A percentile compares a stretch with the other conserved stretches of the same genome.
Conservation (phyloP, 2,113 vertebrate genomes). For the Ceyx cyanopectus region DNA sequence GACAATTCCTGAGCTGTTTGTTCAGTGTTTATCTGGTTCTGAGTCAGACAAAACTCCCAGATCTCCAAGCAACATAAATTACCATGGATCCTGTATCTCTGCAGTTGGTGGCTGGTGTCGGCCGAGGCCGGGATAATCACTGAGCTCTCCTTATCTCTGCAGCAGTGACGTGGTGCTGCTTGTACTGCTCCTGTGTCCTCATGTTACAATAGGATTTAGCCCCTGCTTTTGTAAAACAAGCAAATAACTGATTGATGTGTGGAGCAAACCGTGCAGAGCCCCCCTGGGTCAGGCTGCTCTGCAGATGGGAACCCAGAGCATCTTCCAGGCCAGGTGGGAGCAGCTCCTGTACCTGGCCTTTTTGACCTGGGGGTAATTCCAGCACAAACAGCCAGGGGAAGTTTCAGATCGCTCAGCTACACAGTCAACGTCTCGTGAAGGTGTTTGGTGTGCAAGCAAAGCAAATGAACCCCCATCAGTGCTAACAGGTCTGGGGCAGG, state of each 20-base stretch:
- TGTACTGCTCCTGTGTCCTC: not conserved
- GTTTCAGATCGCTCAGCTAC: not conserved
- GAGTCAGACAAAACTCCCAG: not conserved
- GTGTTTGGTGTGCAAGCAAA: not conserved
- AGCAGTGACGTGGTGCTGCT: not conserved
- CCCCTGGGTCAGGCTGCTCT: not conserved
- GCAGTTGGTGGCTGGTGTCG: not conserved
- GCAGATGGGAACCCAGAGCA: not conserved
- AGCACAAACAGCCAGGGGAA: not conserved
- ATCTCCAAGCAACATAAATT: not conserved
- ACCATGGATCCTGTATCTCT: not conserved
- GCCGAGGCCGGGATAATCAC: not conserved
- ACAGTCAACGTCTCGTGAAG: rapidly evolving
- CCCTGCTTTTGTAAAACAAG: not conserved
- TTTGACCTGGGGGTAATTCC: too few relatives aligned
- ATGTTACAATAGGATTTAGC: not conserved
- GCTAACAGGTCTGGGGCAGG: not conserved
- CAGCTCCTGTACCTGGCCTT: not conserved
- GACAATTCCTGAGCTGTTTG: constrained; percentile 14
- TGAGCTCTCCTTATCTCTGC: not conserved
- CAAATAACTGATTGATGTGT: not conserved
- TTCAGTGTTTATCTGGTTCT: not conserved
- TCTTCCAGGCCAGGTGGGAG: not conserved
- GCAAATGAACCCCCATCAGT: rapidly evolving
- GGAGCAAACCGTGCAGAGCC: not conserved